Evolutionary conservation across 2,888 invertebrate species (phyloP).

Genomic region (Nasonia oneida): DNA sequence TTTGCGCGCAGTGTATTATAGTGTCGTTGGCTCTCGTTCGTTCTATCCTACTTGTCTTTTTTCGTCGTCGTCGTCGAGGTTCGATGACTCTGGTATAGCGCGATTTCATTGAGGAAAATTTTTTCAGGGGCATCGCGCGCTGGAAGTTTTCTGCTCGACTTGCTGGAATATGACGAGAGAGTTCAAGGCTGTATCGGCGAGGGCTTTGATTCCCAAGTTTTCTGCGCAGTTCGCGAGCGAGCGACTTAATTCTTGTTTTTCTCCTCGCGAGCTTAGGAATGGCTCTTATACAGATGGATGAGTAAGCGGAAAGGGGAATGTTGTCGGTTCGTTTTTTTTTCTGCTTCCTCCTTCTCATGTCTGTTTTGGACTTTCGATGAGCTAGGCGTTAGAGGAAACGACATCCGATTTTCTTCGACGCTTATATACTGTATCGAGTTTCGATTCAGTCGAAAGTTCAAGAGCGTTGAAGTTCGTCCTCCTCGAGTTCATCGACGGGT

Average conservation of each 20-base stretch:
- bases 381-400: not conserved
- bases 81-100: conserved; percentile 18
- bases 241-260: not conserved
- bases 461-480: no score
- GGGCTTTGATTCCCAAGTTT: not conserved
- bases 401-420: not conserved
- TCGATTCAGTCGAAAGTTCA: not conserved
- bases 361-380: conserved; percentile 1
- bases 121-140: conserved; percentile 4
- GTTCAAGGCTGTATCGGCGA: conserved; percentile 12
- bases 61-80: not conserved
- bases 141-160: not conserved
- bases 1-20: not conserved
- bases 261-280: not conserved
- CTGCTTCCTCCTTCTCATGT: not conserved
- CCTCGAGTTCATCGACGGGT: not conserved
- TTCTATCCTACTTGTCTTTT: not conserved
- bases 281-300: not conserved
- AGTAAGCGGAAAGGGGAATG: not conserved
- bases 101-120: conserved; percentile 46
- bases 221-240: not conserved
- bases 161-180: not conserved
- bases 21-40: not conserved
- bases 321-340: not conserved
- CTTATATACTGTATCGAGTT: not conserved